Percentiles rank a stretch among this genome's conserved stretches.
These are phyloP conservation scores for Plodia interpunctella DNA, from an alignment of 1,140 invertebrate species.

Conservation along the genomic window DNA sequence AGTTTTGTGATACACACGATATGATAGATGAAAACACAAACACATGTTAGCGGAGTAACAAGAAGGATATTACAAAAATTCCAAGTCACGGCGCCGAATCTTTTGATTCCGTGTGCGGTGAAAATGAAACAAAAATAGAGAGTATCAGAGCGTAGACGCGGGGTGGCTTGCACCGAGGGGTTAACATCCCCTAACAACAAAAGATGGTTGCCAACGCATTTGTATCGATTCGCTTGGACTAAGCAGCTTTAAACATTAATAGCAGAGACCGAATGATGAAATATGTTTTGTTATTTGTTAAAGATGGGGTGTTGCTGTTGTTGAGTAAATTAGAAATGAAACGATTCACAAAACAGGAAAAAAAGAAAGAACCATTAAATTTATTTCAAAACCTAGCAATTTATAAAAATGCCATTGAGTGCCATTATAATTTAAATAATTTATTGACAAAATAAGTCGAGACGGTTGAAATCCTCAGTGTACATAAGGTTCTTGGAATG, in stretches of 20 bases:
- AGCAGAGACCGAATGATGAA: neutral
- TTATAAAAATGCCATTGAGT: no score
- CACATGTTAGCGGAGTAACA: neutral
- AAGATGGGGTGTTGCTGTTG: neutral
- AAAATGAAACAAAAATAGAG: constrained; percentile 31
- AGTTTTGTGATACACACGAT: neutral
- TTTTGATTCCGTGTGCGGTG: neutral
- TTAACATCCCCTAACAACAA: constrained; percentile 48
- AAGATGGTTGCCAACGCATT: constrained; percentile 59
- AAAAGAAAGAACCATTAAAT: no score
- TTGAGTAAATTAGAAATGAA: neutral
- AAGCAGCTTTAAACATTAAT: constrained; percentile 31
- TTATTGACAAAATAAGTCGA: no score
- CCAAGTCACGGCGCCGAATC: neutral
- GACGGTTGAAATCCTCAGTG: no score
- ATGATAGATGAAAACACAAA: neutral
- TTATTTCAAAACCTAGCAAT: no score
- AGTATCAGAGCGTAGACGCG: constrained; percentile 18
- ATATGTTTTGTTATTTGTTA: neutral
- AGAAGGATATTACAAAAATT: neutral
- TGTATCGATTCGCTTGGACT: constrained; percentile 50
- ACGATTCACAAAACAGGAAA: neutral
- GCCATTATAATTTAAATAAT: no score
- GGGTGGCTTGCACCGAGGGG: constrained; percentile 36
- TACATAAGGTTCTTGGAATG: no score